Evolutionary conservation across 1,140 invertebrate species (phyloP).

Genomic region (roundworm (Caenorhabditis elegans)): DNA sequence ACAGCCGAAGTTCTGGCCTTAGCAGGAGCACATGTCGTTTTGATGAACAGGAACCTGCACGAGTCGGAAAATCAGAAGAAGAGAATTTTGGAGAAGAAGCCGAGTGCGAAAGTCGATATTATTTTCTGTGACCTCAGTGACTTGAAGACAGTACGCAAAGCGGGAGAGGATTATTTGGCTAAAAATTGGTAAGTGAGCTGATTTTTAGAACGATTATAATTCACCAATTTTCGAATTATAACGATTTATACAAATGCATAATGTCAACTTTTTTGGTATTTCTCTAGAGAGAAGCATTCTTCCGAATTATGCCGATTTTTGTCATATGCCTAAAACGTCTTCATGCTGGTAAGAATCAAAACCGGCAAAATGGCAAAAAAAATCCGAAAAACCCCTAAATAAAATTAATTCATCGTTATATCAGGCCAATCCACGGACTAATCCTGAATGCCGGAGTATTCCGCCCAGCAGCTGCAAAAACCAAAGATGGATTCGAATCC

Average conservation of each 20-base stretch:
- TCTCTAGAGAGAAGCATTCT: not conserved
- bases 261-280: no score
- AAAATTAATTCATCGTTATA: no score
- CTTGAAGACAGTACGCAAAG: not conserved
- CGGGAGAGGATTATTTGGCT: constrained; percentile 16
- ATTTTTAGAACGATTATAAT: not conserved
- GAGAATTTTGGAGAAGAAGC: not conserved
- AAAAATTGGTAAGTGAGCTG: constrained; percentile 16
- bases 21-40: constrained; percentile 82
- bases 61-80: constrained; percentile 74
- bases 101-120: constrained; percentile 27
- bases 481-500: not conserved
- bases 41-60: constrained; percentile 78
- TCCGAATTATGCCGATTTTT: not conserved
- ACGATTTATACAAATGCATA: no score
- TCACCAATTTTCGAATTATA: not conserved
- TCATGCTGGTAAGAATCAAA: no score
- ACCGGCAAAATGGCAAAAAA: no score
- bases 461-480: not conserved
- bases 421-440: constrained; percentile 68
- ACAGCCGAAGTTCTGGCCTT: constrained; percentile 82
- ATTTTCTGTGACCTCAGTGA: constrained; percentile 34
- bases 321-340: no score
- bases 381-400: no score
- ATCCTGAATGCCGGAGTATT: not conserved